Base-by-base conservation (phyloP, 1,140 invertebrate genomes). In the Camponotus pennsylvanicus region DNA sequence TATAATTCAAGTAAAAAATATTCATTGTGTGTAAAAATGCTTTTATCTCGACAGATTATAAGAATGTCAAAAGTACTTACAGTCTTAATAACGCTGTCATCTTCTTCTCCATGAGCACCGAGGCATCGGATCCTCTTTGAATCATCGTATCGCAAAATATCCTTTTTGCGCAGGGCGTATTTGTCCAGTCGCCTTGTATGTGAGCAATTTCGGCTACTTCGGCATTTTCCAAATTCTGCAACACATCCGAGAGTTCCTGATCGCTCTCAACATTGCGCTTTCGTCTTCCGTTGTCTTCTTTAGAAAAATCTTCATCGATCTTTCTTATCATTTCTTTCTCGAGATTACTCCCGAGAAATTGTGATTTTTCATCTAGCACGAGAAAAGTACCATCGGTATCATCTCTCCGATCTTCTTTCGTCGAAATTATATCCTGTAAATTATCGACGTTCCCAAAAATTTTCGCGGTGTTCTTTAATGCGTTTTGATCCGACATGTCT, bases 101-200 rank as follows among this genome's bases (percentile, higher is more conserved):
- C 92, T 97, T 97, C 93, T 98, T 97, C 93, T 98, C 97, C 97
- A 97, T 97, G 2, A 97, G 94, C 15, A 96, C 95, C 37, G 97
- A 93, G 6, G 97, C 96, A 83, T 97, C 97, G 0, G 96, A 94
- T 37, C 96, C 93, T 87, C 97, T 96, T 37, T 96, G 94, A 0
- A 97, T 93, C 95, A 98, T 97, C 13, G 97, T 96, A 87, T 97
- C 96, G 91, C 97, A 98, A 94, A 98, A 97, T 84, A 97, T 96
- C 85, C 95, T 96, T 92, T 98, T 97, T 0, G 97, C 97, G 92
- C 97, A 98, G 6, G 97, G 96, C 0, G 97, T 97, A 88, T 97
- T 96, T 11, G 96, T 96, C 97, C 97, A 97, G 88, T 97, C 96
- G 0, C 96, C 96, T 90, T 91, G 71, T 86, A 95, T 87, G 77